A percentile compares a stretch with the other conserved stretches of the same genome.
Evolutionary conservation across 2,797 vertebrate genomes (phyloP).

Genomic region (Ctenopoma multispine): DNA sequence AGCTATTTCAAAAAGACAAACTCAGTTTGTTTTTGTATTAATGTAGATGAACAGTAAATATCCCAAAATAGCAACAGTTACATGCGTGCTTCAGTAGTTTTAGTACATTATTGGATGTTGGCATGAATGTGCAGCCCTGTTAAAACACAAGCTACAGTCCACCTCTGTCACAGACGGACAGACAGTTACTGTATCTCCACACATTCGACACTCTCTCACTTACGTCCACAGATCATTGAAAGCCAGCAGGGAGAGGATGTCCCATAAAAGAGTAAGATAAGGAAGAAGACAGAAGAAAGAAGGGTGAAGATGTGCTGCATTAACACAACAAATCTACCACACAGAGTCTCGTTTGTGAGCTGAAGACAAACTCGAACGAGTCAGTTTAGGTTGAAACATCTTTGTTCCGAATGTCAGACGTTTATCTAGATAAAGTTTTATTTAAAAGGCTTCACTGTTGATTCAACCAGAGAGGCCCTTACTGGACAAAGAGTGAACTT

Average conservation of each 20-base stretch:
- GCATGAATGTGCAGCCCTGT: slow-evolving; percentile 7
- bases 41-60: not conserved
- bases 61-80: not conserved
- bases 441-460: slow-evolving; percentile 47
- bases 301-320: slow-evolving; percentile 49
- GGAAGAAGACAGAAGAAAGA: slow-evolving; percentile 40
- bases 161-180: slow-evolving; percentile 25
- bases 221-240: slow-evolving; percentile 51
- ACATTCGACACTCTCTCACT: slow-evolving; percentile 79
- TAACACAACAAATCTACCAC: slow-evolving; percentile 40
- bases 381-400: slow-evolving; percentile 53
- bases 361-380: slow-evolving; percentile 37
- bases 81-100: not conserved
- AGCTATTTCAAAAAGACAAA: not conserved
- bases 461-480: slow-evolving; percentile 51
- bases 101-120: not conserved
- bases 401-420: slow-evolving; percentile 47
- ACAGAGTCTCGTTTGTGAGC: slow-evolving; percentile 61
- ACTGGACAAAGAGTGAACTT: slow-evolving; percentile 73
- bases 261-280: slow-evolving; percentile 49
- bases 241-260: slow-evolving; percentile 36
- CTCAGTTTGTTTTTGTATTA: not conserved
- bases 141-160: slow-evolving; percentile 2
- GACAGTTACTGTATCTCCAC: slow-evolving; percentile 56
- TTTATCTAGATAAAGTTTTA: slow-evolving; percentile 55